A percentile compares a stretch with the other conserved stretches of the same genome.
phyloP scores from a whole-genome alignment of 2,113 vertebrate species.

The Otolemur garnettii region DNA sequence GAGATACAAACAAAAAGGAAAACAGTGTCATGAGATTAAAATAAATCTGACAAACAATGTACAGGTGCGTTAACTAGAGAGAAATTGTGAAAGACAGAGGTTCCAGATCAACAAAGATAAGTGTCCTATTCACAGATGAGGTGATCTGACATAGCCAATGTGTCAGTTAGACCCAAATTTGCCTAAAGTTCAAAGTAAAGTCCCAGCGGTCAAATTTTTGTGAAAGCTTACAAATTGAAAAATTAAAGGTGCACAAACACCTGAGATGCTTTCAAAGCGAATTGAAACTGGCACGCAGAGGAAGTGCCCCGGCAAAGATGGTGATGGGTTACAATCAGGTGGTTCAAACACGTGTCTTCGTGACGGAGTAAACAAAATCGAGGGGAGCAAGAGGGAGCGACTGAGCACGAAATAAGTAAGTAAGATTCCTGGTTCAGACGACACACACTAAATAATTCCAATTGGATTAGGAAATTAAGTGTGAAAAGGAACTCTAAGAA shows the following conservation, averaged over 20 bases:
- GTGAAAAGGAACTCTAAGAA: neutral
- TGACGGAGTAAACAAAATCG: neutral
- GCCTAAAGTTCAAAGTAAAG: neutral
- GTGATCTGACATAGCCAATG: rapidly evolving
- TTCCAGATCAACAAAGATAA: neutral
- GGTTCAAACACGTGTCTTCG: rapidly evolving
- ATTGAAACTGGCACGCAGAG: neutral
- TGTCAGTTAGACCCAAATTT: neutral
- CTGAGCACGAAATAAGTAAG: rapidly evolving
- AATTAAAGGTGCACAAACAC: neutral
- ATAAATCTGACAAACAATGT: neutral
- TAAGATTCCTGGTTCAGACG: neutral
- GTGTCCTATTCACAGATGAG: neutral
- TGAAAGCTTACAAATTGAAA: neutral
- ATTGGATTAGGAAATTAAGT: neutral
- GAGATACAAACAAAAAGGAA: neutral
- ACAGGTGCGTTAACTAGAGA: neutral
- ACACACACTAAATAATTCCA: neutral
- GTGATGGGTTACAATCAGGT: rapidly evolving
- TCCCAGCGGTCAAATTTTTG: neutral
- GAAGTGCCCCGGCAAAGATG: neutral
- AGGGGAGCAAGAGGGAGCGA: rapidly evolving
- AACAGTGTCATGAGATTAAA: neutral
- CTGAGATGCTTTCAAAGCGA: neutral
- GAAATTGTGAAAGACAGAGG: neutral